A percentile compares a stretch with the other conserved stretches of the same genome.
Conservation (phyloP, 2,797 vertebrate genomes). For the Enteromius unitaeniatus region DNA sequence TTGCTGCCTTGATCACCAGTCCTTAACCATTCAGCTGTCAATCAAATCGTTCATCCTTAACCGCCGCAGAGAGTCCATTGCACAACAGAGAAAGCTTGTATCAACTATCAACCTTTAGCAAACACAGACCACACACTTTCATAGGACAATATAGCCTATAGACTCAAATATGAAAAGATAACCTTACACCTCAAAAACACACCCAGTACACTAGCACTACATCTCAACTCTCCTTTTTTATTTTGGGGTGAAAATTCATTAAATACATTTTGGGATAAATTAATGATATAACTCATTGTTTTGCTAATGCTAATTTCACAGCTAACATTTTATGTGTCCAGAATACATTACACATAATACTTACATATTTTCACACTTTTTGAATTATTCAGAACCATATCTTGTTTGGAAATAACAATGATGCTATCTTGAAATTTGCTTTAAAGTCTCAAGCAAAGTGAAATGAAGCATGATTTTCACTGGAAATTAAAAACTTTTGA, state of each 20-base stretch:
- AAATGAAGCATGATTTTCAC: neutral
- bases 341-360: neutral
- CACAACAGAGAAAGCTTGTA: constrained; percentile 13
- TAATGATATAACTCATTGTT: neutral
- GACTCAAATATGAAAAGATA: neutral
- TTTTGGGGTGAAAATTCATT: neutral
- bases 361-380: neutral
- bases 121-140: constrained; percentile 6
- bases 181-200: neutral
- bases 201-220: too few relatives aligned
- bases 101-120: constrained; percentile 21
- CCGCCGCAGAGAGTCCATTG: constrained; percentile 3
- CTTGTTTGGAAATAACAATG: neutral
- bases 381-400: neutral
- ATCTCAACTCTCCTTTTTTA: neutral
- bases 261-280: neutral
- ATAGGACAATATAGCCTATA: neutral
- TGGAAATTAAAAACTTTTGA: neutral
- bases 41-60: constrained; percentile 47
- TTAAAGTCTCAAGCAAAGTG: too few relatives aligned
- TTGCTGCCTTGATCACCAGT: constrained; percentile 17
- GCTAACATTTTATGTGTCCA: neutral
- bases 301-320: neutral
- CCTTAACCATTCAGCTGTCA: constrained; percentile 49
- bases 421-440: neutral